A percentile compares a stretch with the other conserved stretches of the same genome.
These are phyloP conservation scores for Tenthredo mesomela DNA, from an alignment of 2,888 invertebrate genomes.

Conservation along the genomic window DNA sequence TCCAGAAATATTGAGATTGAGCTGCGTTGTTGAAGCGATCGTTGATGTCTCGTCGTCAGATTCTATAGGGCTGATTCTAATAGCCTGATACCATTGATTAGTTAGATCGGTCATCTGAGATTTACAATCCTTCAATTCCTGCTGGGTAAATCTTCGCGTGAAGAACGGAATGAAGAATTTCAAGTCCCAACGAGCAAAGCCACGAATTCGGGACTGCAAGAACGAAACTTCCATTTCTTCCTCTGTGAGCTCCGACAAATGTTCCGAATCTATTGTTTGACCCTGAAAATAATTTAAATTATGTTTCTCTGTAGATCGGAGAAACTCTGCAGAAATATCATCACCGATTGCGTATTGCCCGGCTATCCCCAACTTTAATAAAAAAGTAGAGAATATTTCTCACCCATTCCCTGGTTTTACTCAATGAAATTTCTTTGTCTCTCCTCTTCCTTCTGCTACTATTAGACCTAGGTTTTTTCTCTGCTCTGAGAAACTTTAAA, in stretches of 20 bases:
- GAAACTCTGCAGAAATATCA: background rate
- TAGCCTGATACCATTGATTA: constrained; percentile 98
- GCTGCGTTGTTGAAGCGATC: constrained; percentile 72
- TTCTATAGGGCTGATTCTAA: constrained; percentile 92
- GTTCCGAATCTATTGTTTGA: constrained; percentile 95
- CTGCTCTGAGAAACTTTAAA: constrained; percentile 93
- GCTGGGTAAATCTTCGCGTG: constrained; percentile 95
- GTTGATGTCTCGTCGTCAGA: constrained; percentile 87
- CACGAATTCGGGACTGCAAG: constrained; percentile 88
- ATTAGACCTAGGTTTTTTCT: constrained; percentile 79
- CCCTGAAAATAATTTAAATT: constrained; percentile 80
- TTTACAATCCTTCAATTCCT: constrained; percentile 97
- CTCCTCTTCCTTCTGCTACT: constrained; percentile 83
- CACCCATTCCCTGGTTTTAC: constrained; percentile 98
- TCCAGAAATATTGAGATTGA: constrained; percentile 60
- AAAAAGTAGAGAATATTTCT: constrained; percentile 57
- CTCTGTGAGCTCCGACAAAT: constrained; percentile 94
- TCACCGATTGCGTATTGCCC: background rate
- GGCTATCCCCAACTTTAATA: background rate
- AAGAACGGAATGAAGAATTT: constrained; percentile 98
- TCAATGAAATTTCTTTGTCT: constrained; percentile 92
- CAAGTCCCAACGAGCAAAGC: constrained; percentile 94
- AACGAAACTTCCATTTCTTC: constrained; percentile 95
- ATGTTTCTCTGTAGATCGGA: background rate
- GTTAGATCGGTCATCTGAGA: constrained; percentile 98